phyloP scores from a whole-genome alignment of 2,113 vertebrate species.

The Capreolus pygargus region DNA sequence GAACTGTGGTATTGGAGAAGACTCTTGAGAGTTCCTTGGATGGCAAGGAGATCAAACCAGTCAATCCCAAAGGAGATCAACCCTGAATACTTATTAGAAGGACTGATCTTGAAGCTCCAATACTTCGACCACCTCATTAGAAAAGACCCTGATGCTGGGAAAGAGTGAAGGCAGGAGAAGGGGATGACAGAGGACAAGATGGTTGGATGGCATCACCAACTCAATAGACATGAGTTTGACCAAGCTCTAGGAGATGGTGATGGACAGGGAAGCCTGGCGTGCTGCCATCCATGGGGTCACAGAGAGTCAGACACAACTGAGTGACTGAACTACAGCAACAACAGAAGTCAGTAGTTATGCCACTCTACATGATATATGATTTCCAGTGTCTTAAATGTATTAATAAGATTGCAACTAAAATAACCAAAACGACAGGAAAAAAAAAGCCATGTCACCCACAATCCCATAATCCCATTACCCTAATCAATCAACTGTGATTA shows the following conservation, averaged over 20 bases:
- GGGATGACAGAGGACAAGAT: background rate
- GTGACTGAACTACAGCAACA: too few species aligned
- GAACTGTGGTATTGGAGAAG: background rate
- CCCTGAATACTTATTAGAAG: background rate
- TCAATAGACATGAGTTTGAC: background rate
- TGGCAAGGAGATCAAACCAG: background rate
- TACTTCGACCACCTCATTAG: background rate
- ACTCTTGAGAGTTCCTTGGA: background rate
- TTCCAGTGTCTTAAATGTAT: background rate
- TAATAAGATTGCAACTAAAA: background rate
- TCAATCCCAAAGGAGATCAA: background rate
- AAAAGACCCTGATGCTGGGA: background rate
- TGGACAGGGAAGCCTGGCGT: background rate
- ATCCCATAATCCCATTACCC: background rate
- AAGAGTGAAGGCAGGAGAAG: background rate
- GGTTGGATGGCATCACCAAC: background rate
- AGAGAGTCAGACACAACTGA: background rate
- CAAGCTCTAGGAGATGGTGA: background rate
- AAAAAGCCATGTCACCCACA: background rate
- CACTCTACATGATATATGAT: background rate
- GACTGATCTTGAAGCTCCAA: background rate
- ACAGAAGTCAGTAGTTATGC: background rate
- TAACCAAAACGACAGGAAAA: background rate
- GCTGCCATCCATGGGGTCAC: background rate
- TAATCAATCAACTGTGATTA: background rate